These are phyloP conservation scores for Hyposoter didymator DNA, from an alignment of 2,888 invertebrate genomes.

Conservation along the genomic window DNA sequence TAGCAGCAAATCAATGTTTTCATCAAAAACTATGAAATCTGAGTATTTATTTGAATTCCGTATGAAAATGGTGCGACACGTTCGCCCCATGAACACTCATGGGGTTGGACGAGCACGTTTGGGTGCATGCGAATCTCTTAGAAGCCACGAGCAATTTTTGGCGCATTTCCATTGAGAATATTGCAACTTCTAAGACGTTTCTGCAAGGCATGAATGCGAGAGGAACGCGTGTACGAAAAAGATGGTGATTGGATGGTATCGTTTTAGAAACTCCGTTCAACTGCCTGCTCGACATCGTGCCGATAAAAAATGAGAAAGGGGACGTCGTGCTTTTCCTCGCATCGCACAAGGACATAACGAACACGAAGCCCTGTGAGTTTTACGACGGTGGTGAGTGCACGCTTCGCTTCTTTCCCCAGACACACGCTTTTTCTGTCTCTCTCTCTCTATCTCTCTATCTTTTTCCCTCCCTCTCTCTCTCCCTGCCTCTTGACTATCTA, in stretches of 20 bases:
- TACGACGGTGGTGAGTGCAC: conserved; percentile 93
- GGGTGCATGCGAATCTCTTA: not conserved
- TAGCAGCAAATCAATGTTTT: too few species aligned
- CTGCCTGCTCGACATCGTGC: conserved; percentile 98
- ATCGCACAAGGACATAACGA: conserved; percentile 98
- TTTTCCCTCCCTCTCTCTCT: conserved; percentile 84
- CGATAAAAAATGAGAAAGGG: conserved; percentile 98
- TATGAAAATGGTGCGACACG: too few species aligned
- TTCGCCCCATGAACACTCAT: too few species aligned
- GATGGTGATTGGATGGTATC: conserved; percentile 64
- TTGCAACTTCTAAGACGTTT: not conserved
- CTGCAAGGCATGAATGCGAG: not conserved
- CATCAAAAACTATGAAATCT: too few species aligned
- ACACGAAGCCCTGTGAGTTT: conserved; percentile 92
- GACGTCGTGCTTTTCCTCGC: conserved; percentile 98
- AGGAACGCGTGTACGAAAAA: not conserved
- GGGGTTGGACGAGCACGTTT: not conserved
- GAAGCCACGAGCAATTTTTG: not conserved
- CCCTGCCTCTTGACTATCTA: not conserved
- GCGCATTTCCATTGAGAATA: not conserved
- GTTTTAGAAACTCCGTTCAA: conserved; percentile 94
- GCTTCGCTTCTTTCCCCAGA: conserved; percentile 66
- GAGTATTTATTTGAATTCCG: too few species aligned
- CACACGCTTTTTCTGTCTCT: conserved; percentile 81
- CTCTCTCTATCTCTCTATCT: conserved; percentile 25